phyloP scores from a whole-genome alignment of 1,140 invertebrate genomes.

The Drosophila willistoni region DNA sequence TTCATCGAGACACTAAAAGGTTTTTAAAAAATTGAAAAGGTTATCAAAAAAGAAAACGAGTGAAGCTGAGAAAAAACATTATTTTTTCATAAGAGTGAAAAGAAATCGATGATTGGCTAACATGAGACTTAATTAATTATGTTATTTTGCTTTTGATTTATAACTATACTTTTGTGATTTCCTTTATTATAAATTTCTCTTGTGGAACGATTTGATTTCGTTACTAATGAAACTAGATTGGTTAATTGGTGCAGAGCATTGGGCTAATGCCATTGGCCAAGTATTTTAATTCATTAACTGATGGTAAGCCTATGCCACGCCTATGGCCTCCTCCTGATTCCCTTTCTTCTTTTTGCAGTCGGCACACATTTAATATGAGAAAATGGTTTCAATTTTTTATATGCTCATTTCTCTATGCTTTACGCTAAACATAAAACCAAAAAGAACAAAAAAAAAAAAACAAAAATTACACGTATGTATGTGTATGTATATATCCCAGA shows the following conservation, averaged over 20 bases:
- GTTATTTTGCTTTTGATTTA: no score
- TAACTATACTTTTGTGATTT: no score
- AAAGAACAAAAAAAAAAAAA: not conserved
- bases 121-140: no score
- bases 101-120: no score
- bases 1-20: no score
- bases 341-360: conserved; percentile 34
- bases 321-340: not conserved
- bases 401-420: conserved; percentile 56
- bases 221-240: not conserved
- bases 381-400: conserved; percentile 80
- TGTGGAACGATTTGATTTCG: not conserved
- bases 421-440: conserved; percentile 47
- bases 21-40: no score
- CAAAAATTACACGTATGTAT: conserved; percentile 35
- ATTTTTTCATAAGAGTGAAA: no score
- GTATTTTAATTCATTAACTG: conserved; percentile 4
- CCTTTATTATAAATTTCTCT: no score
- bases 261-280: not conserved
- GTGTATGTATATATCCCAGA: conserved; percentile 9
- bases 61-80: no score
- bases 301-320: not conserved
- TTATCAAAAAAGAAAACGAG: no score
- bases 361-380: conserved; percentile 79
- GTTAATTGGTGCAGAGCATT: not conserved